These are phyloP conservation scores for Maconellicoccus hirsutus DNA, from an alignment of 1,140 invertebrate species.

Conservation along the genomic window DNA sequence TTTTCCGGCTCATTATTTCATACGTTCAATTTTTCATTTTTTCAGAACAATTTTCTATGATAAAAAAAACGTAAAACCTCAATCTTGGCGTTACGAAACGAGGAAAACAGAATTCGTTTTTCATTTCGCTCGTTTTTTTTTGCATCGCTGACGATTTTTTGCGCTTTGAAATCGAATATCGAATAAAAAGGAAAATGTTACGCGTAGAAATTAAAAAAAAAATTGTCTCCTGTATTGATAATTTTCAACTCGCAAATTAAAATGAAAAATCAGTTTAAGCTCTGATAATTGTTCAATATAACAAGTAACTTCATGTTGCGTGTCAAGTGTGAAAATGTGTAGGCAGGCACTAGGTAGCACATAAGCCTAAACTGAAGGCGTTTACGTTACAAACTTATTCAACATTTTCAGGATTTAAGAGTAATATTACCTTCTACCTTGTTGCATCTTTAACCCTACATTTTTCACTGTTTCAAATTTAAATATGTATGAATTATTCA, in stretches of 20 bases:
- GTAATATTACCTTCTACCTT: not conserved
- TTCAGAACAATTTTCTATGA: not conserved
- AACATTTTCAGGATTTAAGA: not conserved
- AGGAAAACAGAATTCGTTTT: not conserved
- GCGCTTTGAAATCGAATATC: not conserved
- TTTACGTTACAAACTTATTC: not conserved
- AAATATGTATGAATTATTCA: constrained; percentile 5
- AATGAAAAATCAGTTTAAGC: too few relatives aligned
- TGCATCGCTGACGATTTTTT: not conserved
- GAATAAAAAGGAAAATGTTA: not conserved
- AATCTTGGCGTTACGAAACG: not conserved
- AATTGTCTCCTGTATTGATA: too few relatives aligned
- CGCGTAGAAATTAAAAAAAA: not conserved
- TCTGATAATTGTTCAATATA: too few relatives aligned
- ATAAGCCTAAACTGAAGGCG: too few relatives aligned
- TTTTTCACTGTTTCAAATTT: not conserved
- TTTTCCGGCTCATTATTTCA: constrained; percentile 3
- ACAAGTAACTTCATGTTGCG: too few relatives aligned
- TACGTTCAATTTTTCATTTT: not conserved
- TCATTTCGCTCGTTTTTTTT: not conserved
- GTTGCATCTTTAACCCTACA: constrained; percentile 4
- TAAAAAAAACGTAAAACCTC: not conserved
- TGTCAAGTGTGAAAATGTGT: too few relatives aligned
- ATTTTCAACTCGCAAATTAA: too few relatives aligned
- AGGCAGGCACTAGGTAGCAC: too few relatives aligned